phyloP scores from a whole-genome alignment of 2,888 invertebrate species.

The Drosophila pseudotakahashii region DNA sequence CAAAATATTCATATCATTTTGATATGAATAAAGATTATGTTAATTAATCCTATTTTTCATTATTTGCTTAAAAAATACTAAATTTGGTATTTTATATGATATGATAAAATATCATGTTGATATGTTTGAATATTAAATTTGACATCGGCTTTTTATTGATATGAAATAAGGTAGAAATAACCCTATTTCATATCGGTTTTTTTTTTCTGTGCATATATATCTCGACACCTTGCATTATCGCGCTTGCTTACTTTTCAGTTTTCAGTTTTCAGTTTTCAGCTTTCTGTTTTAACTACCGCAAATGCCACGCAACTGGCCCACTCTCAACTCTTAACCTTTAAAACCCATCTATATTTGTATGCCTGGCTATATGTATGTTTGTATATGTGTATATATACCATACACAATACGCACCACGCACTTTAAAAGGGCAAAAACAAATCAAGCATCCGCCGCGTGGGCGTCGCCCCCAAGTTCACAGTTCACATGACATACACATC shows the following conservation, averaged over 20 bases:
- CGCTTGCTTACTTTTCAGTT: constrained; percentile 14
- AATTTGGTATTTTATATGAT: too few relatives aligned
- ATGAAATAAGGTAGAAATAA: too few relatives aligned
- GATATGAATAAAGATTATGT: too few relatives aligned
- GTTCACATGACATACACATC: constrained; percentile 30
- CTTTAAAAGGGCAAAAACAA: constrained; percentile 45
- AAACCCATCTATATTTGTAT: constrained; percentile 2
- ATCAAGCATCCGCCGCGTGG: constrained; percentile 44
- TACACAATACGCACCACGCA: constrained; percentile 31
- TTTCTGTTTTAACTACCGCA: constrained; percentile 25
- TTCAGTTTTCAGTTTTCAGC: constrained; percentile 9
- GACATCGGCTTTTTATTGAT: too few relatives aligned
- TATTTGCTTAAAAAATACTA: too few relatives aligned
- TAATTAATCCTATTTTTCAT: too few relatives aligned
- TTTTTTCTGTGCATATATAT: too few relatives aligned
- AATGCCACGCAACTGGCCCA: constrained; percentile 39
- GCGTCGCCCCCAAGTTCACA: constrained; percentile 42
- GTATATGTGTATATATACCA: too few relatives aligned
- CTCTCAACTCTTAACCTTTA: constrained; percentile 28
- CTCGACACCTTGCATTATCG: constrained; percentile 17
- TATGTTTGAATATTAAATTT: too few relatives aligned
- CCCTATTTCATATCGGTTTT: too few relatives aligned
- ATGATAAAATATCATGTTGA: too few relatives aligned
- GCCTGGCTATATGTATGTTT: not conserved
- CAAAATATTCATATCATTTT: too few relatives aligned